A percentile compares a stretch with the other conserved stretches of the same genome.
Evolutionary conservation across 1,140 invertebrate species (phyloP).

Genomic region (Meloidogyne hapla): DNA sequence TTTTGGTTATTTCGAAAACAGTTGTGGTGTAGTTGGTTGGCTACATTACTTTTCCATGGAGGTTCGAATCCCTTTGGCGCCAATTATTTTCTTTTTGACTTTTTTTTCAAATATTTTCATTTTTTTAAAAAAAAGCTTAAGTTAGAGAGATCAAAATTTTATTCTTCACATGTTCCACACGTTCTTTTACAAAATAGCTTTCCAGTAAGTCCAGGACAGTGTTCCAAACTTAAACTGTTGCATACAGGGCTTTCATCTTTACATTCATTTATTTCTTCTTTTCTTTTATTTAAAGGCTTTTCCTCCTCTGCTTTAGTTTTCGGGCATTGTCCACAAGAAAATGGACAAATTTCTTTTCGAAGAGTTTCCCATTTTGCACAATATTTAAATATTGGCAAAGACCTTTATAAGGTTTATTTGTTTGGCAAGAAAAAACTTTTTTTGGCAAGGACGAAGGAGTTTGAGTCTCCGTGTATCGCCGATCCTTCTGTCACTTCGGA

Average conservation of each 20-base stretch:
- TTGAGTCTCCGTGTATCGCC: too few species aligned
- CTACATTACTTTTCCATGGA: too few species aligned
- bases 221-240: neutral
- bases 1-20: too few species aligned
- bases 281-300: neutral
- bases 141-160: neutral
- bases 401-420: too few species aligned
- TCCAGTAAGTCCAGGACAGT: constrained; percentile 5
- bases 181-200: constrained; percentile 9
- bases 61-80: too few species aligned
- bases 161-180: neutral
- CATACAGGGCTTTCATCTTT: constrained; percentile 25
- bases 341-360: constrained; percentile 46
- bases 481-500: too few species aligned
- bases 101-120: too few species aligned
- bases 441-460: too few species aligned
- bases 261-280: constrained; percentile 6
- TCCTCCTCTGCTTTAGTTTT: neutral
- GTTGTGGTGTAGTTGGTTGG: too few species aligned
- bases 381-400: constrained; percentile 49
- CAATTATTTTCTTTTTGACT: too few species aligned
- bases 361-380: constrained; percentile 52
- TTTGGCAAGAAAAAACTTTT: too few species aligned
- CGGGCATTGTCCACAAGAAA: constrained; percentile 67
- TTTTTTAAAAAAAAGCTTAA: neutral